Base-by-base conservation (phyloP, 2,797 vertebrate genomes). In the Trematomus bernacchii region DNA sequence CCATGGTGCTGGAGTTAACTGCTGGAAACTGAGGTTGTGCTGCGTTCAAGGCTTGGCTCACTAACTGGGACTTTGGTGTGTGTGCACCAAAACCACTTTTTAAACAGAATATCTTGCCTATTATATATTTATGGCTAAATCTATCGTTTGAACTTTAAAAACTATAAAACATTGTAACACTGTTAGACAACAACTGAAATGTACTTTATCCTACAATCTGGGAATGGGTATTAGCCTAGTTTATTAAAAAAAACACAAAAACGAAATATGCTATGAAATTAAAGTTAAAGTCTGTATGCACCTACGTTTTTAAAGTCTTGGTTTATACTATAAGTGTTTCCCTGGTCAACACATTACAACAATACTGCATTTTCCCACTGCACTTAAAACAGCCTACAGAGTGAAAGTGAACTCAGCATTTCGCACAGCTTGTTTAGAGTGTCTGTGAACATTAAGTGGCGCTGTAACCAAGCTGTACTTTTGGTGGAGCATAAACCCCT, bases 371-470 rank as follows among this genome's bases (percentile, higher is more conserved):
- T 37, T 14, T 40, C 6, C 18, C 6, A 4, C 3, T 8, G 27
- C 15, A n/a, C 7, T 23, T 23, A 19, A 13, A 27, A 19, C 14
- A n/a, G 13, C 3, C 18, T 47, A 9, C 21, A 47, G 10, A 53
- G 9, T 57, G 11, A 37, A 16, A 4, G 0, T 58, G 42, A 69
- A 58, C 30, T 30, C 44, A 30, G 1, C 47, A 59, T 40, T 37
- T 15, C 19, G 27, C 18, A 11, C 65, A 15, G 15, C 60, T 12
- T 63, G 77, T 12, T 62, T 13, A 1, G 51, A 10, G 14, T 1
- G 18, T 14, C 27, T 51, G 1, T 62, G 0, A 48, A 48, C 89
- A 46, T 60, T 88, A 80, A 91, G 80, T 79, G 94, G 87, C 91
- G 91, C 82, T 92, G 68, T 76, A 71, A 57, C 71, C 86, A 77